Base-by-base conservation (phyloP, 1,140 invertebrate species). In the Drosophila pseudoobscura region DNA sequence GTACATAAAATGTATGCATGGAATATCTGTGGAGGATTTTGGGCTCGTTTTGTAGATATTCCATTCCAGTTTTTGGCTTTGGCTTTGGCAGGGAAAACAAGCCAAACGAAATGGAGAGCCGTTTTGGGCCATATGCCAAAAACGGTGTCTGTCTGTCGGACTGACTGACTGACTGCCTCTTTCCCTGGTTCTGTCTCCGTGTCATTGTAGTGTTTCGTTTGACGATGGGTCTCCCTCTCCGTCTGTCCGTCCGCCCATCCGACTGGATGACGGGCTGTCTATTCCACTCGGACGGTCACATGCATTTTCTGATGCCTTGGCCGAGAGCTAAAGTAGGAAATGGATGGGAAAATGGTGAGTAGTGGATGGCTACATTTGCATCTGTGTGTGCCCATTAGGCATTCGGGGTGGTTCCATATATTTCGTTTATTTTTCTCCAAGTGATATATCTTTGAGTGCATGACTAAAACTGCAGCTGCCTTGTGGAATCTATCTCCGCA, bases 321-420 rank as follows among this genome's bases (percentile, higher is more conserved):
- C 66, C 76, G 56, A 70, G 62, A 82, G 77, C 70, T 64, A 71
- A 71, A 71, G 64, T 69, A 64, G 66, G 64, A 69, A 70, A 70
- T 70, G 66, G 66, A 46, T 55, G 66, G n/a, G 49, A 71, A 71
- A 71, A 72, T 60, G 17, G 15, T 50, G 26, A 26, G 43, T 47
- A 15, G 62, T 22, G 53, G 20, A 13, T 4, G 0, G 47, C 49
- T 55, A 41, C 53, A 51, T 71, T 57, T 78, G 57, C 58, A 70
- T 79, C 47, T 75, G 71, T 72, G 60, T 62, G 45, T 65, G 71
- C 71, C 80, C 75, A 84, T 84, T 75, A 84, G 71, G 66, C 68
- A 71, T 64, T 77, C 59, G 51, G 51, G 69, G 24, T 41, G 51
- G 69, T 65, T 83, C 41, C 66, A 69, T 46, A 70, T 53, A 70